Evolutionary conservation across 2,113 vertebrate species (phyloP).

Genomic region (Esox niger): DNA sequence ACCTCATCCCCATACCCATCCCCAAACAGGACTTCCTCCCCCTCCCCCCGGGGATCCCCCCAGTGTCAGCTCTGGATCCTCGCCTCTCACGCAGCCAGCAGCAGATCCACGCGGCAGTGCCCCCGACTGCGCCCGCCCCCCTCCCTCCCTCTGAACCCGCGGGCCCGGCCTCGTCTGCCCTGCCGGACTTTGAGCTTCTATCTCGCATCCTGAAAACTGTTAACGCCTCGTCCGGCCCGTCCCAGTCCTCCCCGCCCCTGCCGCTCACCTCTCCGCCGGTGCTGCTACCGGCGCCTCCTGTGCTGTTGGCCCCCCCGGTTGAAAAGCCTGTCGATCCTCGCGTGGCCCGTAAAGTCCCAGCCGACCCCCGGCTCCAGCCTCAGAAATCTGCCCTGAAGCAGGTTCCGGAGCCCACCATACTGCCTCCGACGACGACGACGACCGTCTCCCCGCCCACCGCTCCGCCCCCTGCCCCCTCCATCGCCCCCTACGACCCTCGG

Average conservation of each 20-base stretch:
- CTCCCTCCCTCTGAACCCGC: slow-evolving; percentile 37
- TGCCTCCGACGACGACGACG: slow-evolving; percentile 3
- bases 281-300: slow-evolving; percentile 23
- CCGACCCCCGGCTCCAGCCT: slow-evolving; percentile 80
- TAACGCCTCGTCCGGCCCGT: slow-evolving; percentile 50
- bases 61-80: slow-evolving; percentile 72
- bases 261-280: slow-evolving; percentile 24
- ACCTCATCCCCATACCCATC: slow-evolving; percentile 84
- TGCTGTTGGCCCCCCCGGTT: slow-evolving; percentile 50
- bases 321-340: slow-evolving; percentile 88
- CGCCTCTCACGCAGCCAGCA: slow-evolving; percentile 75
- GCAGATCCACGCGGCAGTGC: slow-evolving; percentile 46
- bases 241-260: slow-evolving; percentile 46
- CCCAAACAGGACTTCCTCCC: slow-evolving; percentile 86
- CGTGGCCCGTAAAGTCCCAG: slow-evolving; percentile 70
- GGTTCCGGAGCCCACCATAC: neutral
- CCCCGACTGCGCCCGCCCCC: slow-evolving; percentile 51
- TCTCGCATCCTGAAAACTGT: slow-evolving; percentile 90
- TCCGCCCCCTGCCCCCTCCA: slow-evolving; percentile 61
- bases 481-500: slow-evolving; percentile 87
- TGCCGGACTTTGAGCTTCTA: slow-evolving; percentile 89
- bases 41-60: slow-evolving; percentile 80
- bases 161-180: slow-evolving; percentile 54
- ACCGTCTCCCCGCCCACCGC: slow-evolving; percentile 15
- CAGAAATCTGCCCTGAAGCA: slow-evolving; percentile 72